Percentiles rank a stretch among this genome's conserved stretches.
Conservation (phyloP, 2,113 vertebrate species). For the Platanista minor region DNA sequence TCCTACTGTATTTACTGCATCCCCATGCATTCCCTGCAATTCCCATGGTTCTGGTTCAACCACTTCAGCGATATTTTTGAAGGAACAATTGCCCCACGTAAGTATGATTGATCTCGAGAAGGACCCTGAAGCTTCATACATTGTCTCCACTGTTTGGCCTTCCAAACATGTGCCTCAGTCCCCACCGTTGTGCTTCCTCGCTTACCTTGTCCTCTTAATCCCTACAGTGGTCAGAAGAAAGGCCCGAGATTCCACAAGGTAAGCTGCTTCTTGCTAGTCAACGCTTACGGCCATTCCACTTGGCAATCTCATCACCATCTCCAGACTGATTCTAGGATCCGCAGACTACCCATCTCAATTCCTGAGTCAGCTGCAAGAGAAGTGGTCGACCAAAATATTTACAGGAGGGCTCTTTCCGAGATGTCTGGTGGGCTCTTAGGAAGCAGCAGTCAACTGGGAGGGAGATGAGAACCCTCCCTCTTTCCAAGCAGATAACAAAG, state of each 20-base stretch:
- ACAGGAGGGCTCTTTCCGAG: not conserved
- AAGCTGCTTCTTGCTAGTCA: not conserved
- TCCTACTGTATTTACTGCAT: not conserved
- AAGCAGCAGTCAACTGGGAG: not conserved
- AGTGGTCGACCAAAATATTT: not conserved
- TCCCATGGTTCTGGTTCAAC: not conserved
- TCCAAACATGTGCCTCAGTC: not conserved
- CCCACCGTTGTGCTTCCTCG: not conserved
- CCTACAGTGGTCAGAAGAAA: not conserved
- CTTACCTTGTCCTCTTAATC: not conserved
- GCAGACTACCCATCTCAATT: not conserved
- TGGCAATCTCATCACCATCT: not conserved
- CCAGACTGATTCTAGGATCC: not conserved
- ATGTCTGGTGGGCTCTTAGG: not conserved
- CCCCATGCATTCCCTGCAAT: not conserved
- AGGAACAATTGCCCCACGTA: accelerated
- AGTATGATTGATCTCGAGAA: not conserved
- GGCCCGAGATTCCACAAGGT: not conserved
- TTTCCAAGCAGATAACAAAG: not conserved
- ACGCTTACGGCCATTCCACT: not conserved
- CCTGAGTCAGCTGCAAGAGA: not conserved
- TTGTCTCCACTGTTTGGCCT: not conserved
- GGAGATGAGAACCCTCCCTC: not conserved
- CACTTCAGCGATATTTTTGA: not conserved
- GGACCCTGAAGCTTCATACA: not conserved